Conservation (phyloP, 2,113 vertebrate species). For the Petaurus breviceps region DNA sequence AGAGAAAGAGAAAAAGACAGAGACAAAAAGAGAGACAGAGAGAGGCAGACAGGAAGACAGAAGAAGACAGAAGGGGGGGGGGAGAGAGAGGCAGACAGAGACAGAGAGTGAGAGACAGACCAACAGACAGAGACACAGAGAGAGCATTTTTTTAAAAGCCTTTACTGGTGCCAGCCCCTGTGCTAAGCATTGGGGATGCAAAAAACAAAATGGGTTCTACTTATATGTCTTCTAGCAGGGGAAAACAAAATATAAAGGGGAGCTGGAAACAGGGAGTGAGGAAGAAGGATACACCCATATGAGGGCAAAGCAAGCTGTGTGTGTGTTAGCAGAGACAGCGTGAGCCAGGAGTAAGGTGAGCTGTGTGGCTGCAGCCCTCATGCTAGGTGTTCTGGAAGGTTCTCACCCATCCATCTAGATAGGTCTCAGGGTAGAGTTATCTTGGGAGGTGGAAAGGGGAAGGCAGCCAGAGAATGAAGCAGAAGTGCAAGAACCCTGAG, state of each 20-base stretch:
- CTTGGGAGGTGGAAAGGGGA: neutral
- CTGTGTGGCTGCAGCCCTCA: neutral
- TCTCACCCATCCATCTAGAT: neutral
- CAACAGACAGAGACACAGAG: too few relatives aligned
- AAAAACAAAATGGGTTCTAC: neutral
- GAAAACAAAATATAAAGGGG: neutral
- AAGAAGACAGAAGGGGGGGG: fast-evolving
- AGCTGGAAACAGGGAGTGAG: neutral
- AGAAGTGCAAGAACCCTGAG: too few relatives aligned
- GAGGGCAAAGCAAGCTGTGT: neutral
- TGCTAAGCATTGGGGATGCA: neutral
- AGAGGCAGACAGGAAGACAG: neutral
- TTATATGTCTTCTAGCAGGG: neutral
- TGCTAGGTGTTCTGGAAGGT: neutral
- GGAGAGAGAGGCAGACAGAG: neutral
- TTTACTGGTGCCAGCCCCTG: neutral
- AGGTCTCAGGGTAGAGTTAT: neutral
- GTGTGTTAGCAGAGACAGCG: neutral
- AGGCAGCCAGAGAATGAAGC: neutral
- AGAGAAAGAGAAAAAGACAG: neutral
- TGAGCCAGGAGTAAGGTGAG: neutral
- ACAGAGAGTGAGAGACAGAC: too few relatives aligned
- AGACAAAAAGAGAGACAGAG: neutral
- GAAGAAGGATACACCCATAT: neutral
- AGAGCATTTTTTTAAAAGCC: neutral